Conservation (phyloP, 1,140 invertebrate species). For the Trachymyrmex septentrionalis region DNA sequence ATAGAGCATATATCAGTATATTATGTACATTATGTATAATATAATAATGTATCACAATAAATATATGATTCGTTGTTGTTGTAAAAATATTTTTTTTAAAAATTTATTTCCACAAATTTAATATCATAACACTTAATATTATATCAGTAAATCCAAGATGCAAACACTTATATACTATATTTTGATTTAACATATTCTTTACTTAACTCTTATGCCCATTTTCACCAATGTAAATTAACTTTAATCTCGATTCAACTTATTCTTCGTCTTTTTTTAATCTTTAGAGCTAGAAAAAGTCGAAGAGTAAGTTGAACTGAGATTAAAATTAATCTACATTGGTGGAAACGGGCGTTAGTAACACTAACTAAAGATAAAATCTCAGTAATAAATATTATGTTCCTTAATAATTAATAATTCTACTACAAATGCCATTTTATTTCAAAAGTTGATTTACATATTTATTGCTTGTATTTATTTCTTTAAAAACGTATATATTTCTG, state of each 20-base stretch:
- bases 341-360: no score
- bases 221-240: no score
- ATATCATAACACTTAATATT: background rate
- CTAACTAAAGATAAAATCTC: background rate
- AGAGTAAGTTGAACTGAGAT: no score
- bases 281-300: no score
- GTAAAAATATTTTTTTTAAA: conserved; percentile 11
- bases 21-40: conserved; percentile 71
- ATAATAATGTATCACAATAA: conserved; percentile 51
- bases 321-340: no score
- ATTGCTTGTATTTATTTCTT: background rate
- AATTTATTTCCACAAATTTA: background rate
- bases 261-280: no score
- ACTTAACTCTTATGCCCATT: no score
- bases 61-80: conserved; percentile 51
- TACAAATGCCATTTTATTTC: background rate
- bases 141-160: background rate
- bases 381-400: background rate
- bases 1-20: conserved; percentile 46
- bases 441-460: background rate
- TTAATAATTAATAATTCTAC: background rate
- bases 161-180: no score
- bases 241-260: no score
- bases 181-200: conserved; percentile 4
- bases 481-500: no score